phyloP scores from a whole-genome alignment of 1,140 invertebrate species.

The Drosophila dunni region DNA sequence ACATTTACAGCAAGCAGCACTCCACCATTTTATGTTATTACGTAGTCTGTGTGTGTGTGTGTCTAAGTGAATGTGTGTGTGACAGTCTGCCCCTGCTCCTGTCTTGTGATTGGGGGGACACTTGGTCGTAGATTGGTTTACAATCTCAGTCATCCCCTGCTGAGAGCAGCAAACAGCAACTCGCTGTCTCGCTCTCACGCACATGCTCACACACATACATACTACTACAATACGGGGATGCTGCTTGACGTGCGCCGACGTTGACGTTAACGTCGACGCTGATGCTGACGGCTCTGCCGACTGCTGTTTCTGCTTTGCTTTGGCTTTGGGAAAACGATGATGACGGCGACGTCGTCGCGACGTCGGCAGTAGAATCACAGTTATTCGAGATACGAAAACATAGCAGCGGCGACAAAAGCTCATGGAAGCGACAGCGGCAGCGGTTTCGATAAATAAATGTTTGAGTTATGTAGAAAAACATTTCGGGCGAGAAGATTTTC shows the following conservation, averaged over 20 bases:
- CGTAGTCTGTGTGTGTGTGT: conserved; percentile 18
- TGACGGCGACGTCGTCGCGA: conserved; percentile 35
- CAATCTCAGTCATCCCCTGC: conserved; percentile 71
- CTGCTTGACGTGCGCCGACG: conserved; percentile 25
- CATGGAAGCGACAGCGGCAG: conserved; percentile 82
- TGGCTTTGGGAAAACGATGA: neutral
- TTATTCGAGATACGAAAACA: conserved; percentile 84
- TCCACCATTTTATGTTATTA: conserved; percentile 78
- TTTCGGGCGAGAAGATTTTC: conserved; percentile 84
- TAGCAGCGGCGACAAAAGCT: conserved; percentile 82
- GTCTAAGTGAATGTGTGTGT: neutral
- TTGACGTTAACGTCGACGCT: conserved; percentile 8
- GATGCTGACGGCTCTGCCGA: conserved; percentile 14
- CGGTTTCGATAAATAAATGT: conserved; percentile 85
- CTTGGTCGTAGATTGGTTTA: conserved; percentile 75
- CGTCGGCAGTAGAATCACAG: conserved; percentile 75
- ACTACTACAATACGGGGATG: neutral
- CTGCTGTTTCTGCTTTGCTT: neutral
- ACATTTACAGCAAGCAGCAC: conserved; percentile 75
- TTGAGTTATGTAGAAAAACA: conserved; percentile 85
- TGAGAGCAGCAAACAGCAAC: conserved; percentile 33
- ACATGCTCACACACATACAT: too few relatives aligned
- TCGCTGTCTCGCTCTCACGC: conserved; percentile 33
- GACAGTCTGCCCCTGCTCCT: conserved; percentile 1
- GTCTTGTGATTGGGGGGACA: conserved; percentile 21